Conservation (phyloP, 92 coral and sea anemone species). For the Palythoa caribaeorum region DNA sequence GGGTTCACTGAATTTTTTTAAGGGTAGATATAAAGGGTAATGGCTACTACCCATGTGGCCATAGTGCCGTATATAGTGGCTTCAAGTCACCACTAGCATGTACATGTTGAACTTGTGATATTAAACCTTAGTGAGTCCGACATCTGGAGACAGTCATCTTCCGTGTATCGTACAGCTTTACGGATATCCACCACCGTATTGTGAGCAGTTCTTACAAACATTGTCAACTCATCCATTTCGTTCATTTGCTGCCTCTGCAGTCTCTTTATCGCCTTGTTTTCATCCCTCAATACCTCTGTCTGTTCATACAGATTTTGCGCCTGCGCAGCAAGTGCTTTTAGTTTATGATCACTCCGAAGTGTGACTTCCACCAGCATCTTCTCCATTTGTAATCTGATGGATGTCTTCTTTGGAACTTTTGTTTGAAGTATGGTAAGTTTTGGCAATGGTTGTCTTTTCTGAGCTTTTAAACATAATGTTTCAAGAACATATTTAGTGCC, state of each 20-base stretch:
- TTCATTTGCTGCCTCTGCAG: constrained; percentile 19
- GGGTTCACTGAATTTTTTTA: too few species aligned
- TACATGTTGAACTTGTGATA: too few species aligned
- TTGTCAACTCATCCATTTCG: constrained; percentile 37
- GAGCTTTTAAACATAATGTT: not conserved
- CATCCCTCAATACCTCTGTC: constrained; percentile 31
- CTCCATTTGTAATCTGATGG: constrained; percentile 28
- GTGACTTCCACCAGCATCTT: constrained; percentile 39
- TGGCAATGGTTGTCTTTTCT: not conserved
- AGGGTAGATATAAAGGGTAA: too few species aligned
- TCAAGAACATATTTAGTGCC: not conserved
- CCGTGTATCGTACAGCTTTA: constrained; percentile 35
- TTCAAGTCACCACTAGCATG: too few species aligned
- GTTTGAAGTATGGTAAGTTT: constrained; percentile 29
- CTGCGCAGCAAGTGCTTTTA: constrained; percentile 23
- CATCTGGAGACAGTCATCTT: constrained; percentile 29
- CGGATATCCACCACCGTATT: constrained; percentile 34
- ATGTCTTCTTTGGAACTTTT: constrained; percentile 20
- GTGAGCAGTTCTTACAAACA: constrained; percentile 26
- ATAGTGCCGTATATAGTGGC: too few species aligned
- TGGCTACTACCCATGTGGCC: too few species aligned
- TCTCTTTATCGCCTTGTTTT: constrained; percentile 27
- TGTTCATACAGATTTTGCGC: constrained; percentile 28
- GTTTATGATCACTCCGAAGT: constrained; percentile 38
- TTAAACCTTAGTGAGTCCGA: constrained; percentile 20